Evolutionary conservation across 2,888 invertebrate species (phyloP).

Genomic region (Nemotelus nigrinus): DNA sequence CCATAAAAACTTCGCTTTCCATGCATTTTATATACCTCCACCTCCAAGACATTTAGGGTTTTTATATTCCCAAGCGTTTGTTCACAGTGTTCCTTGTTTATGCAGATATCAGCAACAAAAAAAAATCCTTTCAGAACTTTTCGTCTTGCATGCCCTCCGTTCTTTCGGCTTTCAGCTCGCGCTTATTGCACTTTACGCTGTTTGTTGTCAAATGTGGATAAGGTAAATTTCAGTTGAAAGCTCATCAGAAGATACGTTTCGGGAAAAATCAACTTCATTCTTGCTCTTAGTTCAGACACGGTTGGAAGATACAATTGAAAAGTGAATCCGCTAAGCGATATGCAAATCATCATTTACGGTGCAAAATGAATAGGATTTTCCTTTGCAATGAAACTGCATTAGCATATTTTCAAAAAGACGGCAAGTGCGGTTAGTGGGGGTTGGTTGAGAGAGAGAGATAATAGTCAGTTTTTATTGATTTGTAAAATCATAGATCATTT

Average conservation of each 20-base stretch:
- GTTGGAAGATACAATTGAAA: background rate
- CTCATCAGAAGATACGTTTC: background rate
- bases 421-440: background rate
- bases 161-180: background rate
- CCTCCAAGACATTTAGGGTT: too few species aligned
- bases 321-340: background rate
- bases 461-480: too few species aligned
- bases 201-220: background rate
- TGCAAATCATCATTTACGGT: background rate
- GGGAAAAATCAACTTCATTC: background rate
- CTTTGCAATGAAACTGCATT: background rate
- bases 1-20: background rate
- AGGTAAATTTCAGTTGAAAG: background rate
- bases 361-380: conserved; percentile 18
- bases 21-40: too few species aligned
- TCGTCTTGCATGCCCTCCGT: too few species aligned
- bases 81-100: too few species aligned
- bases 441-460: too few species aligned
- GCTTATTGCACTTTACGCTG: background rate
- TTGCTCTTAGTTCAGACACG: background rate
- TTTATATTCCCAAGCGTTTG: too few species aligned
- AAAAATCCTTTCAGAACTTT: too few species aligned
- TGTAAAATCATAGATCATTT: too few species aligned
- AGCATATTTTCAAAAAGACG: background rate
- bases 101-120: too few species aligned